phyloP scores from a whole-genome alignment of 2,113 vertebrate species.

The Geothlypis trichas region DNA sequence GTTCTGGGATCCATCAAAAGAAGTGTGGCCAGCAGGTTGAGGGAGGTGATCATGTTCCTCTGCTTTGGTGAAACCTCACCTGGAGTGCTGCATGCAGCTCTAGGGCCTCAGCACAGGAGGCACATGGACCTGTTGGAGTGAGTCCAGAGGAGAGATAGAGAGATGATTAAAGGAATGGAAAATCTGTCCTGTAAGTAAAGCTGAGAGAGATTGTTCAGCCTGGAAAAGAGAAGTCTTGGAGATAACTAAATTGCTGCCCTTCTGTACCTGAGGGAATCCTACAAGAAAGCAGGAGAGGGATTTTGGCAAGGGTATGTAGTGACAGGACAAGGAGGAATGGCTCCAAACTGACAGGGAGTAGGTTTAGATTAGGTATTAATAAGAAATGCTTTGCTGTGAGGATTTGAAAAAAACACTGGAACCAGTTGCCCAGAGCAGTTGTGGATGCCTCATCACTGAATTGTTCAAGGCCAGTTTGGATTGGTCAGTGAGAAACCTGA shows the following conservation, averaged over 20 bases:
- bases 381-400: not conserved
- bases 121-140: not conserved
- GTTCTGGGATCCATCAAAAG: not conserved
- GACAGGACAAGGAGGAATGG: not conserved
- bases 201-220: not conserved
- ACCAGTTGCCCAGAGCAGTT: not conserved
- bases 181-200: not conserved
- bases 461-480: not conserved
- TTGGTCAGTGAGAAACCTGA: not conserved
- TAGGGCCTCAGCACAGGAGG: not conserved
- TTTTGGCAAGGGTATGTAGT: not conserved
- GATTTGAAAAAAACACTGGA: not conserved
- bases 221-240: not conserved
- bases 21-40: not conserved
- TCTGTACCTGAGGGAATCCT: not conserved
- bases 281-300: too few species aligned
- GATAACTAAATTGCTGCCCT: not conserved
- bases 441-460: not conserved
- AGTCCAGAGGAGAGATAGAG: not conserved
- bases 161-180: not conserved
- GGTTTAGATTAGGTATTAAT: not conserved
- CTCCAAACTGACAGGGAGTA: not conserved
- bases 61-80: too few species aligned
- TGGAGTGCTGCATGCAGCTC: not conserved
- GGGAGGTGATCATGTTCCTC: not conserved